Conservation (phyloP, 2,113 vertebrate species). For the Vulpes ferrilata region DNA sequence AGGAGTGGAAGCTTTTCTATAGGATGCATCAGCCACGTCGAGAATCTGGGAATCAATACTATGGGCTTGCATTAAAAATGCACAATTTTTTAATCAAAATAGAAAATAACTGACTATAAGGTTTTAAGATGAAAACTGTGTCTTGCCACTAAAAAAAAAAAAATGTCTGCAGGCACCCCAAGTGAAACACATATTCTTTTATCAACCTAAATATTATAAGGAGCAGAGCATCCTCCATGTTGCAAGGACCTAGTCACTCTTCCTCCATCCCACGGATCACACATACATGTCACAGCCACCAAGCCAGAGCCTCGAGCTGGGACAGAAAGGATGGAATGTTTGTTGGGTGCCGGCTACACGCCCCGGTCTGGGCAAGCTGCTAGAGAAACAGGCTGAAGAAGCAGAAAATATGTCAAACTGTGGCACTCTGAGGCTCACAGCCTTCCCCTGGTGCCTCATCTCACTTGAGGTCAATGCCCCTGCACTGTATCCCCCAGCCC, state of each 20-base stretch:
- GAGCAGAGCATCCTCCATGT: neutral
- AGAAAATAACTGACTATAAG: slow-evolving; percentile 30
- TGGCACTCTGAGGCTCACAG: rapidly evolving
- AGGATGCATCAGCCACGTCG: neutral
- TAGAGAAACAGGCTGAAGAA: neutral
- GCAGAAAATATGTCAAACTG: rapidly evolving
- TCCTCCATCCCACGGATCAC: neutral
- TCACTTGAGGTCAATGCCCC: neutral
- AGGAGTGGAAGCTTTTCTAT: slow-evolving; percentile 39
- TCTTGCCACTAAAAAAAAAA: neutral
- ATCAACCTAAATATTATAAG: neutral
- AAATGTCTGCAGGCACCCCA: neutral
- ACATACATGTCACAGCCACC: neutral
- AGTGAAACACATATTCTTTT: neutral
- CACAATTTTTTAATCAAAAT: slow-evolving; percentile 46
- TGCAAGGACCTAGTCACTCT: neutral
- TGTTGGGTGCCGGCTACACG: too few species aligned
- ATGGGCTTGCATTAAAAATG: slow-evolving; percentile 26
- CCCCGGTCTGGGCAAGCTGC: neutral
- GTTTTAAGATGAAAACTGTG: slow-evolving; percentile 31
- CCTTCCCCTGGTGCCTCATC: neutral
- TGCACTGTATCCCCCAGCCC: rapidly evolving
- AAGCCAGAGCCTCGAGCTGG: neutral
- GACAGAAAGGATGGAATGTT: neutral
- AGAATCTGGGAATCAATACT: slow-evolving; percentile 52